Percentiles rank a stretch among this genome's conserved stretches.
Evolutionary conservation across 2,113 vertebrate genomes (phyloP).

Genomic region (Craseonycteris thonglongyai): DNA sequence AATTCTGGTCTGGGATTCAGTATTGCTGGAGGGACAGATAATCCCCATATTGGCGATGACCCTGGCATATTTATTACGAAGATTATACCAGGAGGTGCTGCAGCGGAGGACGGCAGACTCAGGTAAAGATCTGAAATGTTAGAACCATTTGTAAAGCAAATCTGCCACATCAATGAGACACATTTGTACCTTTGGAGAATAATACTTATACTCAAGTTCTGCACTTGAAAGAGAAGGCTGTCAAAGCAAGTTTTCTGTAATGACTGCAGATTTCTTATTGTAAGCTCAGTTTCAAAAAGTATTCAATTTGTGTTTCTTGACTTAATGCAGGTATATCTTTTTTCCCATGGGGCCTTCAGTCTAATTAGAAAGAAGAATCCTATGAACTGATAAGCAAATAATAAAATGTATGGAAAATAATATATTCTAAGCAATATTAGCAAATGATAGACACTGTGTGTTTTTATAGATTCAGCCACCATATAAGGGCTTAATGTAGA

Average conservation of each 20-base stretch:
- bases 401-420: neutral
- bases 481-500: neutral
- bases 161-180: neutral
- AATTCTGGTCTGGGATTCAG: slow-evolving; percentile 98
- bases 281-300: neutral
- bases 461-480: neutral
- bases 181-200: neutral
- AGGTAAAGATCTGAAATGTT: slow-evolving; percentile 80
- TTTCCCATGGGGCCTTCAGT: neutral
- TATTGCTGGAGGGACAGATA: slow-evolving; percentile 97
- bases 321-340: neutral
- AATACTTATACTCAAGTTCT: neutral
- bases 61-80: slow-evolving; percentile 99
- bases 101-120: slow-evolving; percentile 94
- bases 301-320: neutral
- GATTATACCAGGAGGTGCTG: slow-evolving; percentile 97
- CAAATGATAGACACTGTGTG: neutral
- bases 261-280: neutral
- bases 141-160: slow-evolving; percentile 36
- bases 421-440: neutral
- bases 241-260: neutral
- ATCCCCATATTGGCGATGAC: slow-evolving; percentile 96
- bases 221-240: slow-evolving; percentile 1
- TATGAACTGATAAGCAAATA: neutral
- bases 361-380: neutral